Percentiles rank a stretch among this genome's conserved stretches.
Conservation (phyloP, 2,113 vertebrate species). For the Tachycineta bicolor region DNA sequence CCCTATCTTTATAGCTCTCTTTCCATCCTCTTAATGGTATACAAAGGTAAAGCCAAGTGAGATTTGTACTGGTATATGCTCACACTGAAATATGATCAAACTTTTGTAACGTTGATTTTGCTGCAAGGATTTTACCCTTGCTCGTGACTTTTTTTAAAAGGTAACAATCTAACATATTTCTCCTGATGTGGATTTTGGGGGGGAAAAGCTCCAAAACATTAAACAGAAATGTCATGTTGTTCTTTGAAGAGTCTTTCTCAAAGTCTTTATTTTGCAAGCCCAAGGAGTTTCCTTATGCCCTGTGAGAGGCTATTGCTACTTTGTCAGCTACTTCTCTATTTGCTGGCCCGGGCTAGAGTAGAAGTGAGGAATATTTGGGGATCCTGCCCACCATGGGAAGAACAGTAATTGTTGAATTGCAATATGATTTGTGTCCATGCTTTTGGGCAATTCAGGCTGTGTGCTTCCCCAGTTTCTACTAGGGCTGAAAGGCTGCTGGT, state of each 20-base stretch:
- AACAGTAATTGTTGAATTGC: background rate
- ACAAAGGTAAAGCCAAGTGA: background rate
- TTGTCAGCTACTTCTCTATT: background rate
- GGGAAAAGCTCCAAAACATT: background rate
- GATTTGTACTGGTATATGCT: background rate
- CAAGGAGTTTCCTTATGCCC: background rate
- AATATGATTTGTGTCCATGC: background rate
- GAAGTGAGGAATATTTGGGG: background rate
- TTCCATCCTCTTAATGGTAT: background rate
- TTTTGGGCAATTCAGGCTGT: background rate
- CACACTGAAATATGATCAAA: background rate
- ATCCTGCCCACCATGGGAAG: background rate
- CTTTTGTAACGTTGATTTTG: background rate
- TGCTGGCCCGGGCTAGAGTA: background rate
- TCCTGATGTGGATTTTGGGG: background rate
- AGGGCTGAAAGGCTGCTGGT: background rate
- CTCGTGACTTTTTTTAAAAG: background rate
- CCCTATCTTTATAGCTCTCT: background rate
- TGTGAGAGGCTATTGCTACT: background rate
- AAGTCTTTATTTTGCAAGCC: background rate
- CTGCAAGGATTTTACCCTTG: background rate
- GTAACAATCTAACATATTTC: background rate
- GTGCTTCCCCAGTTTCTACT: background rate
- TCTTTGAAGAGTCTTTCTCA: background rate
- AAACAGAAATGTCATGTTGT: background rate